phyloP scores from a whole-genome alignment of 2,888 invertebrate species.

The Incurvaria masculella region DNA sequence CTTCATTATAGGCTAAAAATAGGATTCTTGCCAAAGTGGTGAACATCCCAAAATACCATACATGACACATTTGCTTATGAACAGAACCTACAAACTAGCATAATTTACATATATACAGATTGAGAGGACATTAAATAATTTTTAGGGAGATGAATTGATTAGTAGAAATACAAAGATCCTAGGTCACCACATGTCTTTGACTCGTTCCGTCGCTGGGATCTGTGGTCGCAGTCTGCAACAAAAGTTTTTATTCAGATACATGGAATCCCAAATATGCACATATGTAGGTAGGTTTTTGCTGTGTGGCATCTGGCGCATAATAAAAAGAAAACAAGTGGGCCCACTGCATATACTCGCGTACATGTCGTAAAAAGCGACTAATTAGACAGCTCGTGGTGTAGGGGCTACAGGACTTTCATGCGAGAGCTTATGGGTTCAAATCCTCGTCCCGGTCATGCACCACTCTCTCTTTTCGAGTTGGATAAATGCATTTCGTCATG shows the following conservation, averaged over 20 bases:
- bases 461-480: no score
- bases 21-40: slow-evolving; percentile 6
- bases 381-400: no score
- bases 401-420: no score
- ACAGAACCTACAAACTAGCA: background rate
- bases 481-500: no score
- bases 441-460: no score
- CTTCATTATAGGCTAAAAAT: background rate
- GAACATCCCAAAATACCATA: slow-evolving; percentile 4
- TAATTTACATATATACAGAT: background rate
- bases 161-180: slow-evolving; percentile 8
- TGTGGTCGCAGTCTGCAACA: slow-evolving; percentile 44
- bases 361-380: no score
- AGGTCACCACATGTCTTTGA: slow-evolving; percentile 57
- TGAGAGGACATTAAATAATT: background rate
- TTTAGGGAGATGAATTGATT: background rate
- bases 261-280: no score
- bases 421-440: no score
- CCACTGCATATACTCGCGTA: no score
- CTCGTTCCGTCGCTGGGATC: slow-evolving; percentile 46
- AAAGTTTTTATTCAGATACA: slow-evolving; percentile 9
- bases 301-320: no score
- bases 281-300: no score
- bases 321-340: no score
- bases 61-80: background rate